These are phyloP conservation scores for Melanotaenia boesemani DNA, from an alignment of 2,797 vertebrate species.

Conservation along the genomic window DNA sequence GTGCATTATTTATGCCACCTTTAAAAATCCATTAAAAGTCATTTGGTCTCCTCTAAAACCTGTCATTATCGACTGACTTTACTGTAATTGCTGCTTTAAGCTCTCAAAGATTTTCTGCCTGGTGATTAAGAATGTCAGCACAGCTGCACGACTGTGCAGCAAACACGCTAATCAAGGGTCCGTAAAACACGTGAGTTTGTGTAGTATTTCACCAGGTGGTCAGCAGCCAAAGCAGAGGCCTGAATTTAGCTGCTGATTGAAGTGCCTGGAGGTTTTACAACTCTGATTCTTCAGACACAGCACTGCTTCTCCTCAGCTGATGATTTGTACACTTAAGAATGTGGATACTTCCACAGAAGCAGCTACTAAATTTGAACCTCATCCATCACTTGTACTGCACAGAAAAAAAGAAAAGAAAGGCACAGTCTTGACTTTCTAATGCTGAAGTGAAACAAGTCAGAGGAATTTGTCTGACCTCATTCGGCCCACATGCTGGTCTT, in stretches of 20 bases:
- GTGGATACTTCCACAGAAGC: slow-evolving; percentile 9
- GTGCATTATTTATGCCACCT: slow-evolving; percentile 83
- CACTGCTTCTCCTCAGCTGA: not conserved
- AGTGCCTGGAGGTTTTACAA: slow-evolving; percentile 37
- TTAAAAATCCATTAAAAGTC: slow-evolving; percentile 84
- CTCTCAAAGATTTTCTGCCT: slow-evolving; percentile 81
- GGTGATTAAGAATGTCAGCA: slow-evolving; percentile 74
- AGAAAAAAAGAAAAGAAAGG: not conserved
- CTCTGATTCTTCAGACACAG: slow-evolving; percentile 10
- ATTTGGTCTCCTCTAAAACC: slow-evolving; percentile 77
- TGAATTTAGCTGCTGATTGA: slow-evolving; percentile 15
- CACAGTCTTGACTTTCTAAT: slow-evolving; percentile 1
- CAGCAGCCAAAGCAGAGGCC: slow-evolving; percentile 19
- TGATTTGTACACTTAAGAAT: slow-evolving; percentile 36
- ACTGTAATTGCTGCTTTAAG: slow-evolving; percentile 84
- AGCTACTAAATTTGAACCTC: slow-evolving; percentile 18
- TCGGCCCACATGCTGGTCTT: not conserved
- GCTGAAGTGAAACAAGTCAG: not conserved
- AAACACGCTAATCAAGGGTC: slow-evolving; percentile 67
- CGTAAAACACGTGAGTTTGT: slow-evolving; percentile 60
- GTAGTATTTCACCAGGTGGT: slow-evolving; percentile 68
- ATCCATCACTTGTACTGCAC: slow-evolving; percentile 12
- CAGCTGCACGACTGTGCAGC: slow-evolving; percentile 33
- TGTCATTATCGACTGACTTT: slow-evolving; percentile 84
- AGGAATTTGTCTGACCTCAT: not conserved